Evolutionary conservation across 2,888 invertebrate species (phyloP), one percentile per base, ranked within the genome.

Genomic region (Zeuzera pyrina): DNA sequence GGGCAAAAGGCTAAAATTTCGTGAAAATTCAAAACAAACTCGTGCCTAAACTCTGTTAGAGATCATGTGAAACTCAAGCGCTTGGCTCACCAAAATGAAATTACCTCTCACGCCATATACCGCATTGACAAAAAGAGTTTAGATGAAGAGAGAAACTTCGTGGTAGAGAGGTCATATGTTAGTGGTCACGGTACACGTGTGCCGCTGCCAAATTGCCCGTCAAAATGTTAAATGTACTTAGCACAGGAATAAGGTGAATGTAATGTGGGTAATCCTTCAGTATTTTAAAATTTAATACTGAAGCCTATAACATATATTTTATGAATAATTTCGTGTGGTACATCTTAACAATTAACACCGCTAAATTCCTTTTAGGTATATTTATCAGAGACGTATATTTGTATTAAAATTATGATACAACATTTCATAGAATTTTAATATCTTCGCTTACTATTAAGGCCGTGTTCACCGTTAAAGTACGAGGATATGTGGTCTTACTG

Each of bases 121-220:
- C 31, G 26, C 23, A 27, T 16, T 24, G 26, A 19, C 28, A 34
- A 19, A 19, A 19, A 19, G 5, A 19, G 19, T 7, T 7, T 5
- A 19, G 8, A 8, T 19, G 5, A 5, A n/a, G 19, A 31, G 29
- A 36, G 29, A 29, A 28, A 26, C 31, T 32, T 16, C 19, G 29
- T 27, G 29, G 29, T 38, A 30, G 30, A 29, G 40, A 42, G 56
- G 42, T 55, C 51, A 62, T 57, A 56, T 54, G 57, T 58, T 47
- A 55, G 39, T 50, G 56, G 57, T 47, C 45, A 38, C 38, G 41
- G 44, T 46, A 47, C 52, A 52, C 52, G 52, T 57, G 59, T 56
- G 53, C 52, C 54, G 44, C 43, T 57, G 64, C 64, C 63, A 73
- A 71, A 73, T 72, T 70, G 60, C 63, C 65, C 67, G 63, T 68